These are phyloP conservation scores for Netelia melanura DNA, from an alignment of 2,888 invertebrate species.

Conservation along the genomic window DNA sequence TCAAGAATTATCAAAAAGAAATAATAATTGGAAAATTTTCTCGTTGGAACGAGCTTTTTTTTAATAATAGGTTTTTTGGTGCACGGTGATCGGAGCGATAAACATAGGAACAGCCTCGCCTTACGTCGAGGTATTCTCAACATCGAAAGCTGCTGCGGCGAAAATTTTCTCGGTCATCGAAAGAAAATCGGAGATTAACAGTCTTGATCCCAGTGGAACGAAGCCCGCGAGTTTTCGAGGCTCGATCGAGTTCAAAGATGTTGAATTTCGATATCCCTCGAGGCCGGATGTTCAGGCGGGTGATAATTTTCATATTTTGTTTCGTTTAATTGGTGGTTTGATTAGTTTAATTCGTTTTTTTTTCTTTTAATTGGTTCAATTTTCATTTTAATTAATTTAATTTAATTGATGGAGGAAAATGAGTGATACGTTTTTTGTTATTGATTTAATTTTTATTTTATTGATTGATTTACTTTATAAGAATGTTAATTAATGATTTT, in stretches of 20 bases:
- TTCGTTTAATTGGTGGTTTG: neutral
- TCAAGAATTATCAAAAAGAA: too few relatives aligned
- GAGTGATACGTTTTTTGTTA: too few relatives aligned
- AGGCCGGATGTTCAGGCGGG: slow-evolving; percentile 90
- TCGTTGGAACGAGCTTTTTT: neutral
- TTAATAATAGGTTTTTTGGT: slow-evolving; percentile 90
- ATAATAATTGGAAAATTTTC: neutral
- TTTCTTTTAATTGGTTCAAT: too few relatives aligned
- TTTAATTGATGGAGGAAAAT: too few relatives aligned
- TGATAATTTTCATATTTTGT: slow-evolving; percentile 56
- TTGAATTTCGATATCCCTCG: slow-evolving; percentile 93
- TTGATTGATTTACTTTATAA: too few relatives aligned
- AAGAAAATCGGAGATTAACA: slow-evolving; percentile 91
- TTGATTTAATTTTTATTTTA: too few relatives aligned
- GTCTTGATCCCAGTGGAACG: slow-evolving; percentile 88
- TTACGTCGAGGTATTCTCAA: slow-evolving; percentile 92
- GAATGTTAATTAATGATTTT: too few relatives aligned
- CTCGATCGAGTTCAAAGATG: slow-evolving; percentile 90
- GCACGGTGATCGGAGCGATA: slow-evolving; percentile 90
- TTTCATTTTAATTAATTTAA: too few relatives aligned
- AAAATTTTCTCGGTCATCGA: slow-evolving; percentile 92
- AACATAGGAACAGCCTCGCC: slow-evolving; percentile 94
- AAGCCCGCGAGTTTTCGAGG: slow-evolving; percentile 87
- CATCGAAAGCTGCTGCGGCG: slow-evolving; percentile 92
- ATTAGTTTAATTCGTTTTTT: neutral